Evolutionary conservation across 2,113 vertebrate species (phyloP).

Genomic region (Lophura nycthemera): DNA sequence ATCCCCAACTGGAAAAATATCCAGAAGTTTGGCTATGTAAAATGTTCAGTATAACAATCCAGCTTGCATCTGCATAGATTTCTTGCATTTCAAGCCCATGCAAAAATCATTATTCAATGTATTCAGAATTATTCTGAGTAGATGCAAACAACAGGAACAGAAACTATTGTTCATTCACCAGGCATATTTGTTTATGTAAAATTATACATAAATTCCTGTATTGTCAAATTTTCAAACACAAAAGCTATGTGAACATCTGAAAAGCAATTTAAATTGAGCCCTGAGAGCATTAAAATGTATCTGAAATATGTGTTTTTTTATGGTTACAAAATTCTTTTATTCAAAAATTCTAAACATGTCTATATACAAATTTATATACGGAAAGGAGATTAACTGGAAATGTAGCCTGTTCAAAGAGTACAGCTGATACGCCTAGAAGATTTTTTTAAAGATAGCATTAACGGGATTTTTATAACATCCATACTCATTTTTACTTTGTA

Average conservation of each 20-base stretch:
- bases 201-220: not conserved
- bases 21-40: not conserved
- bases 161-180: not conserved
- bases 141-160: not conserved
- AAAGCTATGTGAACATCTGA: not conserved
- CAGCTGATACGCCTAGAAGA: not conserved
- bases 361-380: not conserved
- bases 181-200: not conserved
- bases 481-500: not conserved
- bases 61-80: not conserved
- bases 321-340: slow-evolving; percentile 4
- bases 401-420: not conserved
- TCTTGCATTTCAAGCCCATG: not conserved
- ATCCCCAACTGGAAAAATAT: not conserved
- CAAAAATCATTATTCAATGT: not conserved
- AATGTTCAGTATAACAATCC: not conserved
- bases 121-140: not conserved
- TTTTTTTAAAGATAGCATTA: not conserved
- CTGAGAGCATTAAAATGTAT: not conserved
- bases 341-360: not conserved
- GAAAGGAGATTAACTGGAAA: not conserved
- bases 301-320: slow-evolving; percentile 15
- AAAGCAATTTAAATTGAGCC: not conserved
- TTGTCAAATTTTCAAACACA: not conserved
- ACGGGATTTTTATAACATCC: not conserved